Conservation (phyloP, 2,113 vertebrate species). For the Ochotona princeps region DNA sequence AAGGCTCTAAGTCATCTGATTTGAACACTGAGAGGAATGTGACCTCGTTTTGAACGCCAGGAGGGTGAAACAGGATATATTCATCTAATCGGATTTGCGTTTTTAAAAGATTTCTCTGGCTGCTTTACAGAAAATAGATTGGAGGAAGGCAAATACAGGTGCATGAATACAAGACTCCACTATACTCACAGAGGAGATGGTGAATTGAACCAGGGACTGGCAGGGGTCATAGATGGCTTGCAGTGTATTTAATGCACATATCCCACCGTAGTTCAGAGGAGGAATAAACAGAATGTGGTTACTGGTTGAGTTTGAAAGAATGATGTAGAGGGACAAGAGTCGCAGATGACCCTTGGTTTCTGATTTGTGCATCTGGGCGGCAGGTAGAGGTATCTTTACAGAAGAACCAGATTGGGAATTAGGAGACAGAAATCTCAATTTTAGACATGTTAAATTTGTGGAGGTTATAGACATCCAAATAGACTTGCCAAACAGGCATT, state of each 20-base stretch:
- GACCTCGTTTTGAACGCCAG: constrained; percentile 75
- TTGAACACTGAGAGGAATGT: constrained; percentile 71
- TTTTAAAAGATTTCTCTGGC: constrained; percentile 67
- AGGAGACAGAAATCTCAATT: constrained; percentile 31
- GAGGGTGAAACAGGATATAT: constrained; percentile 70
- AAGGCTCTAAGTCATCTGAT: constrained; percentile 70
- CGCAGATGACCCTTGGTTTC: background rate
- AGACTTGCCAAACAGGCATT: background rate
- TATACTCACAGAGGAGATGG: background rate
- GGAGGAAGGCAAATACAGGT: constrained; percentile 38
- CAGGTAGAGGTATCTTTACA: background rate
- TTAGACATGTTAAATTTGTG: background rate
- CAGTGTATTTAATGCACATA: background rate
- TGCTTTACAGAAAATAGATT: constrained; percentile 66
- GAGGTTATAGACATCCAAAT: background rate
- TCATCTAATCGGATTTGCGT: constrained; percentile 71
- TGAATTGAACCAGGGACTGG: background rate
- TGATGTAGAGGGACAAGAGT: background rate
- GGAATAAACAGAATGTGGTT: constrained; percentile 5
- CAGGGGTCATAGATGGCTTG: background rate
- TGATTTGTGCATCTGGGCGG: background rate
- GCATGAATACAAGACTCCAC: constrained; percentile 12
- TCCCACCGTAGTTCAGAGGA: background rate
- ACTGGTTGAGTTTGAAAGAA: background rate
- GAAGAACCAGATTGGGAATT: background rate